phyloP scores from a whole-genome alignment of 1,140 invertebrate species.

The Drosophila orosa region DNA sequence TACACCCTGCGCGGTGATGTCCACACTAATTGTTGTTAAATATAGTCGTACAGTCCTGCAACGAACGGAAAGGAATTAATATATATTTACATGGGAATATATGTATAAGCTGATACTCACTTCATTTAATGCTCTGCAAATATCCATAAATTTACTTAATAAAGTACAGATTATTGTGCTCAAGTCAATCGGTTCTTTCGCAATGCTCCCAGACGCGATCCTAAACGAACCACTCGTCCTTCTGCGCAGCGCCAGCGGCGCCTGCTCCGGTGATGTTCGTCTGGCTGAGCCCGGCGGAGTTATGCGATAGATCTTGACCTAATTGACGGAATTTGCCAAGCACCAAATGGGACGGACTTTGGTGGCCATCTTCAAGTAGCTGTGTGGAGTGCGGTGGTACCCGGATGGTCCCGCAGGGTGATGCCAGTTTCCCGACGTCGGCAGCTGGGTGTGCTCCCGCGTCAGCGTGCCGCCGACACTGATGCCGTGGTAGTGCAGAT shows the following conservation, averaged over 20 bases:
- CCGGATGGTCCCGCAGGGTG: conserved; percentile 95
- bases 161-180: conserved; percentile 83
- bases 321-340: conserved; percentile 84
- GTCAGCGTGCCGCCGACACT: conserved; percentile 83
- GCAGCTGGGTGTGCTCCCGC: conserved; percentile 84
- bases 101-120: conserved; percentile 35
- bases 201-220: conserved; percentile 14
- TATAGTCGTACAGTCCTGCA: conserved; percentile 83
- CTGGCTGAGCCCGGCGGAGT: conserved; percentile 70
- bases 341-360: conserved; percentile 85
- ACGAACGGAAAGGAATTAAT: not conserved
- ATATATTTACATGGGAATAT: not conserved
- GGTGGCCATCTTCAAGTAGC: conserved; percentile 84
- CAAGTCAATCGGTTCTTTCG: conserved; percentile 71
- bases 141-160: conserved; percentile 80
- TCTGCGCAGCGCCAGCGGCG: conserved; percentile 85
- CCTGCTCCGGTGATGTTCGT: conserved; percentile 74
- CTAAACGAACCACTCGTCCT: conserved; percentile 90
- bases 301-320: conserved; percentile 84
- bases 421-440: conserved; percentile 94
- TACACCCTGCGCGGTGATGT: conserved; percentile 84
- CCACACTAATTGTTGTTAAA: conserved; percentile 80
- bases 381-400: conserved; percentile 86
- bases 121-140: conserved; percentile 84
- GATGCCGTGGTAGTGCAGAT: conserved; percentile 84